phyloP scores from a whole-genome alignment of 2,113 vertebrate genomes.

The Eleginops maclovinus region DNA sequence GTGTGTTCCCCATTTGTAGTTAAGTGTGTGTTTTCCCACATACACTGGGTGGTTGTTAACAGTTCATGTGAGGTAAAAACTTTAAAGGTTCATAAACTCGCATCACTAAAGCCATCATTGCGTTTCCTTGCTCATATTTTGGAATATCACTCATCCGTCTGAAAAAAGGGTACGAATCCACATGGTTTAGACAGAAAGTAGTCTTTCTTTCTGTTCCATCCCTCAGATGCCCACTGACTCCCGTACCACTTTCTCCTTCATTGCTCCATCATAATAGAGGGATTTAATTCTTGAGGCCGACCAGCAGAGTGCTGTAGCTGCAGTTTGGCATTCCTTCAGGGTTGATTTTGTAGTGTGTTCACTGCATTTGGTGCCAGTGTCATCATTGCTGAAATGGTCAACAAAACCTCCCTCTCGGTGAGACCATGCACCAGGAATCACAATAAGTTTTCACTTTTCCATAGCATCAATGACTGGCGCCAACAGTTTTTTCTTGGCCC shows the following conservation, averaged over 20 bases:
- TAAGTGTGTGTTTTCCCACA: conserved; percentile 49
- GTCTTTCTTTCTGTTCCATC: conserved; percentile 17
- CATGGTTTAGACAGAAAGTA: background rate
- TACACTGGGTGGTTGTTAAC: conserved; percentile 46
- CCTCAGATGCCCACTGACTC: background rate
- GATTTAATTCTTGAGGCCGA: conserved; percentile 43
- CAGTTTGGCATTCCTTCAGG: conserved; percentile 29
- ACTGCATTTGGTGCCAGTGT: conserved; percentile 37
- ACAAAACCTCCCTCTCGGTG: conserved; percentile 34
- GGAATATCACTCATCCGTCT: conserved; percentile 50
- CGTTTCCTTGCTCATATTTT: conserved; percentile 55
- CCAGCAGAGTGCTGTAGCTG: background rate
- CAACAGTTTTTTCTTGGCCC: conserved; percentile 36
- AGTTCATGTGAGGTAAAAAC: conserved; percentile 58
- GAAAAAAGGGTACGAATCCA: background rate
- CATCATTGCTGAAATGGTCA: conserved; percentile 34
- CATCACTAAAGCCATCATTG: conserved; percentile 61
- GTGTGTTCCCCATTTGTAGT: conserved; percentile 5
- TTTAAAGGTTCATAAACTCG: conserved; percentile 63
- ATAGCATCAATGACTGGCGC: conserved; percentile 45
- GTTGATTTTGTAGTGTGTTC: conserved; percentile 38
- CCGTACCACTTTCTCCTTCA: conserved; percentile 18
- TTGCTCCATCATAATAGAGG: conserved; percentile 51
- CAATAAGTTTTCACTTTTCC: conserved; percentile 45
- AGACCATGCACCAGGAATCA: conserved; percentile 38